Percentiles rank a stretch among this genome's conserved stretches.
phyloP scores from a whole-genome alignment of 2,113 vertebrate species.

The Vimba vimba region DNA sequence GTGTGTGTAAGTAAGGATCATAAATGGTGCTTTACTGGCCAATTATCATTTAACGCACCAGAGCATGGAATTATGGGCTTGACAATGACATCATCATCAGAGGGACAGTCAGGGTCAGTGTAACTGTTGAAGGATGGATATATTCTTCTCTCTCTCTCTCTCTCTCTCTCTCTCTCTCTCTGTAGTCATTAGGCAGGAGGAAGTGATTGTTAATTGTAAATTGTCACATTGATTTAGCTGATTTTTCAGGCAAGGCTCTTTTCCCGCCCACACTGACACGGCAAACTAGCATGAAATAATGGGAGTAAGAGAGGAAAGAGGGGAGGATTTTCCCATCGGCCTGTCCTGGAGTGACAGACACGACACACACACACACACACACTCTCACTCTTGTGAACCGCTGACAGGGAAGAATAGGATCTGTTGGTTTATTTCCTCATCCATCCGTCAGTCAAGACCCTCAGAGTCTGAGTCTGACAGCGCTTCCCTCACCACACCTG shows the following conservation, averaged over 20 bases:
- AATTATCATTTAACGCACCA: slow-evolving; percentile 60
- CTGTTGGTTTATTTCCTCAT: slow-evolving; percentile 4
- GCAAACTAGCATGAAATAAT: background rate
- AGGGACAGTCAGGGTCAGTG: slow-evolving; percentile 42
- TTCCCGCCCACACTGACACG: background rate
- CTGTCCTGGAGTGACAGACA: slow-evolving; percentile 29
- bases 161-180: background rate
- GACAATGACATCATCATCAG: slow-evolving; percentile 58
- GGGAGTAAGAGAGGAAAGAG: background rate
- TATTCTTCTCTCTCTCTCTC: background rate
- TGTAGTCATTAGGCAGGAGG: slow-evolving; percentile 3
- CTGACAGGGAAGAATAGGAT: slow-evolving; percentile 24
- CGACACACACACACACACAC: too few relatives aligned
- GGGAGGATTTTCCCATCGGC: background rate
- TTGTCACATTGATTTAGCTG: slow-evolving; percentile 33
- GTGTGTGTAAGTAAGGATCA: slow-evolving; percentile 39
- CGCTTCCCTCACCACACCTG: background rate
- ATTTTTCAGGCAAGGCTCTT: background rate
- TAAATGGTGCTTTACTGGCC: slow-evolving; percentile 61
- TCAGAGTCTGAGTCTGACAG: background rate
- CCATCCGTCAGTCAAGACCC: background rate
- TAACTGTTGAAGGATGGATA: slow-evolving; percentile 11
- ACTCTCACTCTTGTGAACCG: background rate
- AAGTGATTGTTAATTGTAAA: slow-evolving; percentile 14
- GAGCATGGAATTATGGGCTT: slow-evolving; percentile 66